These are phyloP conservation scores for Cryptomyrus ogoouensis DNA, from an alignment of 2,113 vertebrate species.

Conservation along the genomic window DNA sequence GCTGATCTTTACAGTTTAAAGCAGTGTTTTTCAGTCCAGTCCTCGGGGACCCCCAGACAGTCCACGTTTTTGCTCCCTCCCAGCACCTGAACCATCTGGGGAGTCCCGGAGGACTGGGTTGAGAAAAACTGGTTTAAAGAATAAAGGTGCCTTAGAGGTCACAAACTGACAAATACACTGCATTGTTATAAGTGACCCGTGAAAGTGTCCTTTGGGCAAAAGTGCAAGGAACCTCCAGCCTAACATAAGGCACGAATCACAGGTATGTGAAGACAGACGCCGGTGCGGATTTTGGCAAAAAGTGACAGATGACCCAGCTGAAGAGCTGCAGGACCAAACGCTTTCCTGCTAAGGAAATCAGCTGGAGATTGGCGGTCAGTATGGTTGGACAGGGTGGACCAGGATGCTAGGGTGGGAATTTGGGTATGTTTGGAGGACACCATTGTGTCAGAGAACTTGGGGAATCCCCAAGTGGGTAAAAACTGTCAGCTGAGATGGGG, in stretches of 20 bases:
- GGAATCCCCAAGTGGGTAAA: not conserved
- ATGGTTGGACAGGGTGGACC: not conserved
- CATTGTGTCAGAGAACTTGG: not conserved
- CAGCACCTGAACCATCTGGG: not conserved
- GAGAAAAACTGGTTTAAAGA: not conserved
- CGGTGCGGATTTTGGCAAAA: not conserved
- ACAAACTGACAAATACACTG: not conserved
- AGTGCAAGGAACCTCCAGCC: not conserved
- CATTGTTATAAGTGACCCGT: not conserved
- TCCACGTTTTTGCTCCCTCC: not conserved
- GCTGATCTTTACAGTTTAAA: not conserved
- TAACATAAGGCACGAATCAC: not conserved
- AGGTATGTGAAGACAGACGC: not conserved
- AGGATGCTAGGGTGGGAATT: not conserved
- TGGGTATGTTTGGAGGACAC: not conserved
- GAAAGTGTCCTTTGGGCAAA: not conserved
- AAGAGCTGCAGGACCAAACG: not conserved
- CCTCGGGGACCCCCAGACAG: not conserved
- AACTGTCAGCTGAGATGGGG: not conserved
- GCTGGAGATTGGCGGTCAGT: not conserved
- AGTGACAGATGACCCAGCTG: not conserved
- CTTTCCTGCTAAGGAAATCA: not conserved
- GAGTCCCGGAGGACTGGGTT: not conserved
- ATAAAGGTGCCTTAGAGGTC: not conserved
- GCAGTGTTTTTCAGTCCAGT: not conserved